A percentile compares a stretch with the other conserved stretches of the same genome.
phyloP scores from a whole-genome alignment of 2,797 vertebrate species.

The Sebastiscus albofasciatus region DNA sequence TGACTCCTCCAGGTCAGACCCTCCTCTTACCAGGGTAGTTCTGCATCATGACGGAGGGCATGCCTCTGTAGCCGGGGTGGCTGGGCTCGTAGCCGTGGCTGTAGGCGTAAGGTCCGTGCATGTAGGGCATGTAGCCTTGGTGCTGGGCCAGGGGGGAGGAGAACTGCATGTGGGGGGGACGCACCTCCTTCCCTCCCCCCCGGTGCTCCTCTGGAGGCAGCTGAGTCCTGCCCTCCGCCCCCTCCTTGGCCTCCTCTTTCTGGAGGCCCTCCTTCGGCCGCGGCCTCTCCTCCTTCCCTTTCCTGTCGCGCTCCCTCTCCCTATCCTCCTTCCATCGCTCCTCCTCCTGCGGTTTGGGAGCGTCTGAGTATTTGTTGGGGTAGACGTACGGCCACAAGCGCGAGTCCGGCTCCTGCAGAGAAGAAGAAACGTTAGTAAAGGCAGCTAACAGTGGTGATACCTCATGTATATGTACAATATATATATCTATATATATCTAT shows the following conservation, averaged over 20 bases:
- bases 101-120: conserved; percentile 94
- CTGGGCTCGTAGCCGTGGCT: conserved; percentile 92
- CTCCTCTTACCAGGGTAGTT: conserved; percentile 92
- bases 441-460: no score
- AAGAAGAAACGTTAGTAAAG: conserved; percentile 27
- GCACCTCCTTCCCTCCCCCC: conserved; percentile 87
- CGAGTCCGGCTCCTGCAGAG: conserved; percentile 85
- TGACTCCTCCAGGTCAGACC: background rate
- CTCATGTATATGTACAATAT: no score
- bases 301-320: conserved; percentile 84
- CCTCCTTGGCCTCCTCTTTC: conserved; percentile 89
- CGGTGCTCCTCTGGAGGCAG: conserved; percentile 87
- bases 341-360: conserved; percentile 83
- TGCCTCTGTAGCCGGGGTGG: conserved; percentile 92
- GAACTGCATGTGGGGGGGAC: conserved; percentile 90
- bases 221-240: conserved; percentile 84
- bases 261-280: conserved; percentile 82
- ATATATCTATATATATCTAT: no score
- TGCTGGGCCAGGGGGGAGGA: conserved; percentile 92
- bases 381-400: conserved; percentile 96
- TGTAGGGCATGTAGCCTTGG: conserved; percentile 95
- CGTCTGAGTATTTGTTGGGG: conserved; percentile 92
- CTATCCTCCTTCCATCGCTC: conserved; percentile 89
- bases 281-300: conserved; percentile 88
- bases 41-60: conserved; percentile 98